Evolutionary conservation across 2,888 invertebrate species (phyloP), one percentile per base, ranked within the genome.

Genomic region (Sphecodes monilicornis): DNA sequence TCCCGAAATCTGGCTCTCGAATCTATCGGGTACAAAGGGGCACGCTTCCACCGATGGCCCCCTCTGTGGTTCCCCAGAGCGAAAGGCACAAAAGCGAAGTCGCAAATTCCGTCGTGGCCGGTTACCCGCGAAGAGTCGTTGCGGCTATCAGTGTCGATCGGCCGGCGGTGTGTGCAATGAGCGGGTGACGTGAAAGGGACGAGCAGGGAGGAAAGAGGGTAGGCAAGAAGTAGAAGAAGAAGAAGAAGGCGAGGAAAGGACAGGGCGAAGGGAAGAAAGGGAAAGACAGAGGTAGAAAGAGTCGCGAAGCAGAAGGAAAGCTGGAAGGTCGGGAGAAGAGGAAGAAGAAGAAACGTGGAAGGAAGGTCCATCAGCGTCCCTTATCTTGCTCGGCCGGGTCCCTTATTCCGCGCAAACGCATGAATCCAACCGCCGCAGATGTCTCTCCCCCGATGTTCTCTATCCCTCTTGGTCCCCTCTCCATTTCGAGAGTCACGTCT

Each of bases 111-210:
- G 88, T 85, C 75, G 78, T 78, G 85, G 82, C 78, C 78, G 86
- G 87, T 86, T 83, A 82, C 77, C 84, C 87, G 86, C 79, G 85
- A 86, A 85, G 82, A 86, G 86, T 88, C 88, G 88, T 90, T 84
- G 87, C 86, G 85, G 91, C 91, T 97, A 97, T 97, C 97, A 93
- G 93, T 93, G 94, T 94, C 93, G 93, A 94, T 94, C 93, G 93
- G 88, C 90, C 90, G 90, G 87, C 85, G 87, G 90, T 90, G 89
- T 88, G 88, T 86, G 90, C 88, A 89, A 90, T 86, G 87, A 89
- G 88, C 85, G 89, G 90, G 88, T 91, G 92, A 92, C 90, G 90
- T 88, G 90, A 91, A 92, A 91, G 89, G 84, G 69, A 80, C 86
- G 86, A 69, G 64, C 64, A 75, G 80, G 43, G 43, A 57, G 41